These are phyloP conservation scores for Atta cephalotes DNA, from an alignment of 1,140 invertebrate genomes.

Conservation along the genomic window DNA sequence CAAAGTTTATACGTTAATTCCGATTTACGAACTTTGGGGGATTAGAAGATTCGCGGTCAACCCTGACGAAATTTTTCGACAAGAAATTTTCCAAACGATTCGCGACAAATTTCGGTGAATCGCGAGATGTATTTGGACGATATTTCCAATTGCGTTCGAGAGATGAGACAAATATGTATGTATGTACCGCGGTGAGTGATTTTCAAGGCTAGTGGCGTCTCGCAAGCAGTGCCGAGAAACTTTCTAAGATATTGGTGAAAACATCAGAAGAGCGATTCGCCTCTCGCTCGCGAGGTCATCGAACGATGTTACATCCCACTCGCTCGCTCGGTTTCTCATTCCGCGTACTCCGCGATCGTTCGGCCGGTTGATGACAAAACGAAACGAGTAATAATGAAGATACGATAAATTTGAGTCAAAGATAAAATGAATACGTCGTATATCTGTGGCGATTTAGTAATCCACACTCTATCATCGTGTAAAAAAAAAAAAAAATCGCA, in stretches of 20 bases:
- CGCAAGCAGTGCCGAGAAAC: conserved; percentile 47
- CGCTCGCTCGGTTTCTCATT: conserved; percentile 26
- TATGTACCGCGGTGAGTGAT: conserved; percentile 32
- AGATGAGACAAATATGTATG: conserved; percentile 24
- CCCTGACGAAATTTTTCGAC: not conserved
- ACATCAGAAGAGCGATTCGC: conserved; percentile 68
- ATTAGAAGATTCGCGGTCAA: not conserved
- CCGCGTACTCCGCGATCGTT: not conserved
- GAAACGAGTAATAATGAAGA: not conserved
- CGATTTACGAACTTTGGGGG: not conserved
- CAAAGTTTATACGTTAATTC: not conserved
- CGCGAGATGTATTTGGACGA: not conserved
- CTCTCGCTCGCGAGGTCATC: conserved; percentile 70
- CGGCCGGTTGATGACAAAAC: conserved; percentile 39
- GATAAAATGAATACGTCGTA: not conserved
- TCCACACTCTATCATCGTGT: not conserved
- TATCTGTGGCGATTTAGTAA: not conserved
- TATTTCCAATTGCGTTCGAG: not conserved
- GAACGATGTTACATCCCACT: conserved; percentile 67
- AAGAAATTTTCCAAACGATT: not conserved
- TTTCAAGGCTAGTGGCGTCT: conserved; percentile 65
- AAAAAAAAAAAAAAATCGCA: not conserved
- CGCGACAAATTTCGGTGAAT: not conserved
- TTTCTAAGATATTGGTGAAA: conserved; percentile 74
- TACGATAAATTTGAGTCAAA: not conserved